Evolutionary conservation across 2,113 vertebrate genomes (phyloP).

Genomic region (Sitta europaea): DNA sequence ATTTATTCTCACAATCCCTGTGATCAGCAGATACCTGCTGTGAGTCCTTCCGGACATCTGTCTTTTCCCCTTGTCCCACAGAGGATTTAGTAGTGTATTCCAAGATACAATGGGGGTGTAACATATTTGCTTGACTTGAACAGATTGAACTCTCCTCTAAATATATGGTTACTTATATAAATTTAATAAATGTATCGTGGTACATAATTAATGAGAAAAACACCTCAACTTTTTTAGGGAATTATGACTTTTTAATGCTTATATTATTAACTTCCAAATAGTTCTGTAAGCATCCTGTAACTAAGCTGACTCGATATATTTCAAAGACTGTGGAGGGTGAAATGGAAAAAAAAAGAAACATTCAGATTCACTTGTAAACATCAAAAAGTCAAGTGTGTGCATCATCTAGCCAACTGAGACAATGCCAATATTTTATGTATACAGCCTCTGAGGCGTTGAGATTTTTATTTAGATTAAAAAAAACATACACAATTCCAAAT

Average conservation of each 20-base stretch:
- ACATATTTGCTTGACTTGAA: neutral
- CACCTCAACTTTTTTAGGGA: fast-evolving
- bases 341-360: neutral
- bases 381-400: neutral
- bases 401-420: neutral
- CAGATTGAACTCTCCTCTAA: neutral
- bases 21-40: neutral
- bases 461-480: neutral
- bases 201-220: neutral
- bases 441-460: neutral
- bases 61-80: neutral
- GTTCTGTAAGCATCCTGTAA: neutral
- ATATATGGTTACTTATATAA: neutral
- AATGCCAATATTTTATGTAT: neutral
- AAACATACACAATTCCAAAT: neutral
- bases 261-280: neutral
- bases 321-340: neutral
- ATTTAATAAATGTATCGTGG: neutral
- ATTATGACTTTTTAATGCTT: neutral
- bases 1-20: neutral
- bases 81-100: neutral
- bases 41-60: neutral
- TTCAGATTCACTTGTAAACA: neutral
- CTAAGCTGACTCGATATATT: neutral
- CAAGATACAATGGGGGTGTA: fast-evolving